These are phyloP conservation scores for Craniophora ligustri DNA, from an alignment of 2,888 invertebrate genomes.

Conservation along the genomic window DNA sequence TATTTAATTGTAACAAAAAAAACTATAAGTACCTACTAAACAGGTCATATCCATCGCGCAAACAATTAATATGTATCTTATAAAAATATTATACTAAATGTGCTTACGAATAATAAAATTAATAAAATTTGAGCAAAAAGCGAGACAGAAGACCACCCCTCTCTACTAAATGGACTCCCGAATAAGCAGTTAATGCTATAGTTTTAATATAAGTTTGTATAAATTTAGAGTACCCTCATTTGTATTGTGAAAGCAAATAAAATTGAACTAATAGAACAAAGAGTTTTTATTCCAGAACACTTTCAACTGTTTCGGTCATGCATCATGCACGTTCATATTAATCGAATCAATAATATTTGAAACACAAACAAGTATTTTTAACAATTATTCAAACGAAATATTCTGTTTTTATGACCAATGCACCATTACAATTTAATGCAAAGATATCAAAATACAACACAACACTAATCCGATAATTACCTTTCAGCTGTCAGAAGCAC, in stretches of 20 bases:
- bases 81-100: background rate
- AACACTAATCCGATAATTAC: background rate
- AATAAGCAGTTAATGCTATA: background rate
- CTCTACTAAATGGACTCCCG: background rate
- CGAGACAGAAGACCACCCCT: background rate
- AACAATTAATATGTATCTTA: no score
- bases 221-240: background rate
- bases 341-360: no score
- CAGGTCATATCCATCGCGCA: no score
- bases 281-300: constrained; percentile 11
- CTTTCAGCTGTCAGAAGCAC: constrained; percentile 46
- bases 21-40: no score
- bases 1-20: no score
- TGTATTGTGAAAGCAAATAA: constrained; percentile 5
- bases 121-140: background rate
- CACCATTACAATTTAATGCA: no score
- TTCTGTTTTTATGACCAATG: background rate
- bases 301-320: no score
- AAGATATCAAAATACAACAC: background rate
- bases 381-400: no score
- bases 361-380: no score
- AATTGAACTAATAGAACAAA: background rate
- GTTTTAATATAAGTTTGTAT: background rate
- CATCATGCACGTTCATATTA: no score
- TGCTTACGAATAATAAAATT: background rate